phyloP scores from a whole-genome alignment of 2,113 vertebrate genomes.

The Cebidichthys violaceus region DNA sequence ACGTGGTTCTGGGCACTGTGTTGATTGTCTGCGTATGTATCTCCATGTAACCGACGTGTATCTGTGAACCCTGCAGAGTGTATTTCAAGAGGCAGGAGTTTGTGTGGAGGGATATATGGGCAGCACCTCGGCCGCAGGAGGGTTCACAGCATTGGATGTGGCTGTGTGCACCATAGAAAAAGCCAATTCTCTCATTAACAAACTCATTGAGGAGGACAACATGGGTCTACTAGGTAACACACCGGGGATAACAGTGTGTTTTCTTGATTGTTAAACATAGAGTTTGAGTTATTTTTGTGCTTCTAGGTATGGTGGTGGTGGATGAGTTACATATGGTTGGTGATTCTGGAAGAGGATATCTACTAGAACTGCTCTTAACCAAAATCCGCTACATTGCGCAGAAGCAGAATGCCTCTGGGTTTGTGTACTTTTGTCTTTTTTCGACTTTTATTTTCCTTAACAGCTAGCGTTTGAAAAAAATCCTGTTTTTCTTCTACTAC shows the following conservation, averaged over 20 bases:
- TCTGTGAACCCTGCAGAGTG: slow-evolving; percentile 80
- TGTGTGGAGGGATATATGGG: slow-evolving; percentile 96
- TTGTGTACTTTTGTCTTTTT: slow-evolving; percentile 50
- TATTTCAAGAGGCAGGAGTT: slow-evolving; percentile 93
- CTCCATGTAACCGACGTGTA: neutral
- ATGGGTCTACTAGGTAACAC: slow-evolving; percentile 90
- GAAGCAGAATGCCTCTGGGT: slow-evolving; percentile 85
- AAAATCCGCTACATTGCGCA: slow-evolving; percentile 91
- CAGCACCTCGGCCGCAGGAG: slow-evolving; percentile 87
- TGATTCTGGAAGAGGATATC: slow-evolving; percentile 93
- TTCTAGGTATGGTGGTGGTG: slow-evolving; percentile 92
- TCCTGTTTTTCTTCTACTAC: neutral
- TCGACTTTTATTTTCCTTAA: neutral
- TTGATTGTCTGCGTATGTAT: neutral
- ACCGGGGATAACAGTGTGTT: neutral
- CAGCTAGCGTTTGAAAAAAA: neutral
- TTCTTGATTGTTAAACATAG: neutral
- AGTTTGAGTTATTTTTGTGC: slow-evolving; percentile 2
- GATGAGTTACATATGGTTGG: slow-evolving; percentile 98
- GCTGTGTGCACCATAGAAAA: slow-evolving; percentile 98
- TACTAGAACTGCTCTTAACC: slow-evolving; percentile 94
- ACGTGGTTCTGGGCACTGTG: neutral
- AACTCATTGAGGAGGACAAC: slow-evolving; percentile 92
- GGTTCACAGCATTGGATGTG: slow-evolving; percentile 89
- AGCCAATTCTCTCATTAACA: slow-evolving; percentile 94